These are phyloP conservation scores for Hirtodrosophila trivittata DNA, from an alignment of 2,888 invertebrate species.

Conservation along the genomic window DNA sequence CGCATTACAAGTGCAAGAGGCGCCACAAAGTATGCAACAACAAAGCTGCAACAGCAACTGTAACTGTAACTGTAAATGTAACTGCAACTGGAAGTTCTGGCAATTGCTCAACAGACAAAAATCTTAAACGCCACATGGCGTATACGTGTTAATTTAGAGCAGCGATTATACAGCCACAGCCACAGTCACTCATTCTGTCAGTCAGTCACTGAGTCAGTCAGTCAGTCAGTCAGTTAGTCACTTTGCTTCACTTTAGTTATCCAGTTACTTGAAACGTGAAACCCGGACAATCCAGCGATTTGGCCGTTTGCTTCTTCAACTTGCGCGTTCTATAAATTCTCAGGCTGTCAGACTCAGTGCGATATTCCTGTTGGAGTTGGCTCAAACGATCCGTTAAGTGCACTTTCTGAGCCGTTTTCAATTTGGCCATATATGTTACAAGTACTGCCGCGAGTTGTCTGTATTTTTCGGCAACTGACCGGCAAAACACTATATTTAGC, in stretches of 20 bases:
- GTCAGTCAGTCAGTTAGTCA: constrained; percentile 5
- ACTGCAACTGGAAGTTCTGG: constrained; percentile 18
- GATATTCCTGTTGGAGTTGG: constrained; percentile 18
- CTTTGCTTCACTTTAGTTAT: constrained; percentile 1
- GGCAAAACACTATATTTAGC: constrained; percentile 67
- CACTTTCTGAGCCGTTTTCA: constrained; percentile 69
- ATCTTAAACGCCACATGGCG: constrained; percentile 67
- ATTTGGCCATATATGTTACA: constrained; percentile 45
- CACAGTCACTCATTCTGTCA: constrained; percentile 15
- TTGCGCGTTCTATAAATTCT: constrained; percentile 62
- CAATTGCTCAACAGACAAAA: constrained; percentile 54
- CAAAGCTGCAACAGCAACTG: constrained; percentile 11
- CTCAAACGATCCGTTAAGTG: constrained; percentile 57
- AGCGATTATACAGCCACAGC: constrained; percentile 64
- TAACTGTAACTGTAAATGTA: neutral
- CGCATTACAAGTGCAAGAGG: constrained; percentile 54
- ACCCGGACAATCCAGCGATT: constrained; percentile 39
- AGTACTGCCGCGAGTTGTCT: constrained; percentile 18
- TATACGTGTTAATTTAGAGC: constrained; percentile 73
- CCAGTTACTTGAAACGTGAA: constrained; percentile 9
- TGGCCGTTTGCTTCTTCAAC: constrained; percentile 61
- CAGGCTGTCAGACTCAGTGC: constrained; percentile 53
- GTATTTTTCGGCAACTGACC: constrained; percentile 37
- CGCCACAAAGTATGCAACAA: constrained; percentile 63
- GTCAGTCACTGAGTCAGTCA: neutral